Evolutionary conservation across 2,888 invertebrate species (phyloP), one percentile per base, ranked within the genome.

Genomic region (Laothoe populi): DNA sequence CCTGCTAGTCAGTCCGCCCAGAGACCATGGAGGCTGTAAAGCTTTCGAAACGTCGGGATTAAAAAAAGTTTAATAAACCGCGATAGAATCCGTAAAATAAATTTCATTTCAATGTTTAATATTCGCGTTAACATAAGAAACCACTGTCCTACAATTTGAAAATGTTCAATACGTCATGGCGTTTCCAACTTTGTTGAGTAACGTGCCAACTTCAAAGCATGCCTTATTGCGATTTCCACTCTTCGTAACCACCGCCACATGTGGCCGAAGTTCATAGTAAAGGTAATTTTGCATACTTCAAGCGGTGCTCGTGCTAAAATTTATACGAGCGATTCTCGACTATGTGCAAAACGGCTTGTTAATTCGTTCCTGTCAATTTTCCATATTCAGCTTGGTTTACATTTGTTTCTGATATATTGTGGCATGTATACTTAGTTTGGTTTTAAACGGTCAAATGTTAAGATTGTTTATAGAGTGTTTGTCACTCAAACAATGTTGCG

Each of bases 201-300:
- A 19, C 16, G 19, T 49, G 31, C 31, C 49, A 53, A 53, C 31
- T 19, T 53, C 49, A 69, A 67, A 70, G 73, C 65, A 69, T 75
- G 7, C 77, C 82, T 81, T 82, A 80, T 79, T 81, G 79, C 79
- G 79, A 77, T 75, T 83, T 78, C 79, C 85, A 85, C 85, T 86
- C 79, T 74, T 78, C 76, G 75, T 80, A 84, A 86, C 81, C 83
- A 80, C 77, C 74, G 75, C 69, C 82, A 81, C 73, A 82, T 80
- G 81, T 71, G 79, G 73, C 76, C 78, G 65, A 64, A 68, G 69
- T 79, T 77, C 82, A 83, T 75, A 74, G 78, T 73, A 76, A 82
- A 82, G 53, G 35, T 53, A 53, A 83, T 86, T 83, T 84, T 81
- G 78, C 85, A 86, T 86, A 83, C 82, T 84, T 83, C 77, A 31